These are phyloP conservation scores for Acronicta leporina DNA, from an alignment of 2,888 invertebrate species.

Conservation along the genomic window DNA sequence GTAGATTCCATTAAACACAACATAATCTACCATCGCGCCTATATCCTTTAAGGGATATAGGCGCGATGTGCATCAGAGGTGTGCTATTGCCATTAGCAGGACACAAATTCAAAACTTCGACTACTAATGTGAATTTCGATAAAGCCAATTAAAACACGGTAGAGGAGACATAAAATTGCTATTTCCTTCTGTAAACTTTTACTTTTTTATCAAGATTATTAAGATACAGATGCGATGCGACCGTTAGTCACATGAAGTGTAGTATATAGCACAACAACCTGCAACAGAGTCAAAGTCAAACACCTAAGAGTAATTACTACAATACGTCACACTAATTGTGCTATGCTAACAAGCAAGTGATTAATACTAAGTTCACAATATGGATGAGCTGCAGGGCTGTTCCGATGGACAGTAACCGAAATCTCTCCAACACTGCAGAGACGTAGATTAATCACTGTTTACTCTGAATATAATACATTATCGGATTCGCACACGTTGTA, in stretches of 20 bases:
- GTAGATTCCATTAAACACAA: no score
- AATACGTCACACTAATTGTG: constrained; percentile 28
- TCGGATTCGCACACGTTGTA: no score
- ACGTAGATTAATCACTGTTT: constrained; percentile 20
- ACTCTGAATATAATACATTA: constrained; percentile 7
- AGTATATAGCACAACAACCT: constrained; percentile 26
- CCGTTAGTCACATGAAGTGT: constrained; percentile 21
- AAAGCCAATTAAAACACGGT: no score
- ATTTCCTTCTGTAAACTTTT: constrained; percentile 3
- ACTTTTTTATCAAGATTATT: neutral
- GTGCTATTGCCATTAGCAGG: no score
- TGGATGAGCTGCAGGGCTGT: constrained; percentile 13
- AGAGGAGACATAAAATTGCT: neutral
- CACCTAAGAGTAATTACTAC: constrained; percentile 34
- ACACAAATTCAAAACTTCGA: no score
- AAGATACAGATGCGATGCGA: no score
- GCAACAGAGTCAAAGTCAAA: constrained; percentile 35
- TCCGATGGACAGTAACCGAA: constrained; percentile 32
- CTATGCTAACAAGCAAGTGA: constrained; percentile 23
- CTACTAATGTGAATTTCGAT: no score
- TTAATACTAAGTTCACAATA: constrained; percentile 20
- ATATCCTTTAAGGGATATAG: no score
- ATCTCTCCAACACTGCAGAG: neutral
- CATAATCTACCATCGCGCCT: no score
- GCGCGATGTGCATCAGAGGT: no score